These are phyloP conservation scores for Saimiri boliviensis DNA, from an alignment of 2,113 vertebrate species.

Conservation along the genomic window DNA sequence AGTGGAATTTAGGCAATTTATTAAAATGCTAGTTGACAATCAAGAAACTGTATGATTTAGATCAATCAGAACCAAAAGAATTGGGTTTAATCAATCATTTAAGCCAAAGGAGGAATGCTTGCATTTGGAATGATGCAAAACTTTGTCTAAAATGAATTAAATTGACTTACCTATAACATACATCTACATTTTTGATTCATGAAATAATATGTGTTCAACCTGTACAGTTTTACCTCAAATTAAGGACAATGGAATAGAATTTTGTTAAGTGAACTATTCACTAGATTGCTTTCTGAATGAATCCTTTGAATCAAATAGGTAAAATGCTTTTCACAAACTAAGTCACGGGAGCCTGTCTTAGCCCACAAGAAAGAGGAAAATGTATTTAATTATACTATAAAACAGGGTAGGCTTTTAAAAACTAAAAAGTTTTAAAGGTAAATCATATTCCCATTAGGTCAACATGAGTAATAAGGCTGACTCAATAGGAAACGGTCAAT, in stretches of 20 bases:
- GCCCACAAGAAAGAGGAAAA: conserved; percentile 41
- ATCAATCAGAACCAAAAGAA: conserved; percentile 63
- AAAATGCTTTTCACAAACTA: neutral
- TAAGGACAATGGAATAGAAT: neutral
- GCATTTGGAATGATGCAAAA: conserved; percentile 38
- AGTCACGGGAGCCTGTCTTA: neutral
- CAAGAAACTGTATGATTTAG: conserved; percentile 80
- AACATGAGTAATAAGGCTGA: conserved; percentile 59
- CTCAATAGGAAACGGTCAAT: neutral
- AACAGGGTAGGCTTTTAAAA: conserved; percentile 80
- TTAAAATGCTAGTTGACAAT: conserved; percentile 87
- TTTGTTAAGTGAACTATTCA: neutral
- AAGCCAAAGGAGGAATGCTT: conserved; percentile 73
- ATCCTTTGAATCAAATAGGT: conserved; percentile 59
- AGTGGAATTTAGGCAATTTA: conserved; percentile 75
- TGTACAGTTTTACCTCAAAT: conserved; percentile 32
- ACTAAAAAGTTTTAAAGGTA: conserved; percentile 42
- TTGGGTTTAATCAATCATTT: conserved; percentile 36
- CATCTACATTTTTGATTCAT: conserved; percentile 38
- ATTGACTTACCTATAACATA: conserved; percentile 34
- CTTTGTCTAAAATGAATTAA: conserved; percentile 52
- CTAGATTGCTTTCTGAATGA: conserved; percentile 52
- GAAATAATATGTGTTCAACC: neutral
- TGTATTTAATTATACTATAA: conserved; percentile 48
- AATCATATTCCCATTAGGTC: conserved; percentile 64